These are phyloP conservation scores for Scarus forsteni DNA, from an alignment of 2,797 vertebrate species.

Conservation along the genomic window DNA sequence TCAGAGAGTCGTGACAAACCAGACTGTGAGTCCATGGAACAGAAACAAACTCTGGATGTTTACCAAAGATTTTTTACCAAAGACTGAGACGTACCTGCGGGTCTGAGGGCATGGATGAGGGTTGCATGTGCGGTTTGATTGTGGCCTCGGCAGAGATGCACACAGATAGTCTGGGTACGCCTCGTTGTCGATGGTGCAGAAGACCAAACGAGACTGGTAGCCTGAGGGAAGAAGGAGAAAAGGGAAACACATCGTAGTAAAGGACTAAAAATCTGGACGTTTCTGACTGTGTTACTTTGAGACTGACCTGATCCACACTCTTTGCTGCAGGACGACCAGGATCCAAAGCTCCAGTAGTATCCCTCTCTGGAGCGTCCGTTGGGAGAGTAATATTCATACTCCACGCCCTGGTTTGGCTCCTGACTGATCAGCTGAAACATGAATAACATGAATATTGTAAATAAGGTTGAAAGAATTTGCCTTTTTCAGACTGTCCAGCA, in stretches of 20 bases:
- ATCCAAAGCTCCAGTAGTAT: constrained; percentile 93
- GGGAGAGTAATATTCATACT: constrained; percentile 92
- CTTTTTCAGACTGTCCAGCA: not conserved
- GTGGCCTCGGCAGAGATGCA: constrained; percentile 83
- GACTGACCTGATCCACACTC: constrained; percentile 92
- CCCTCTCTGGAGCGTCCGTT: constrained; percentile 69
- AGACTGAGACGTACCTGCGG: constrained; percentile 80
- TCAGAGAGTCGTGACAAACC: constrained; percentile 85
- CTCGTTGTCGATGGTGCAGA: constrained; percentile 93
- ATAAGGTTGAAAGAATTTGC: too few species aligned
- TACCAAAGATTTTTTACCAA: not conserved
- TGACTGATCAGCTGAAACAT: constrained; percentile 92
- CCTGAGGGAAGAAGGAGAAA: constrained; percentile 77
- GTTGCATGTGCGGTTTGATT: constrained; percentile 90
- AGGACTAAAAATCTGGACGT: not conserved
- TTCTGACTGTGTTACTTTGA: not conserved
- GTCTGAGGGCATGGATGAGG: constrained; percentile 89
- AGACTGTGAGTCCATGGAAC: constrained; percentile 53
- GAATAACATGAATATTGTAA: too few species aligned
- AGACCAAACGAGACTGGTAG: constrained; percentile 91
- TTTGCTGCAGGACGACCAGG: constrained; percentile 92
- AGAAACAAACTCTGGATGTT: not conserved
- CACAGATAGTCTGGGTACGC: constrained; percentile 92
- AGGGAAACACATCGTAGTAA: not conserved
- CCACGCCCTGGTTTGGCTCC: constrained; percentile 90